A percentile compares a stretch with the other conserved stretches of the same genome.
Conservation (phyloP, 2,888 invertebrate genomes). For the Drosophila pseudotakahashii region DNA sequence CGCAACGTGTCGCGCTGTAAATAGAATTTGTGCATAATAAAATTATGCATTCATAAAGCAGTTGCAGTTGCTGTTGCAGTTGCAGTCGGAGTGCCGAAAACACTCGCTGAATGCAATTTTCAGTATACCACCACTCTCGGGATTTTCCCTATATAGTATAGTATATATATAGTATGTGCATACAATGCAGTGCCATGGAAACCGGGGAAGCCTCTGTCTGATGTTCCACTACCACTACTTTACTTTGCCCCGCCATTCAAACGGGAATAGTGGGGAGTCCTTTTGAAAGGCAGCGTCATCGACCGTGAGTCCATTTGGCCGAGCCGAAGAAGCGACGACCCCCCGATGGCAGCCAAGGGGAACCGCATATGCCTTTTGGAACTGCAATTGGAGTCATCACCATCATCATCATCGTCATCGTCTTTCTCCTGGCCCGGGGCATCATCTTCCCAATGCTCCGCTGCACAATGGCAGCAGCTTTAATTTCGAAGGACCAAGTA, state of each 20-base stretch:
- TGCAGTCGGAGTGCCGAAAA: constrained; percentile 17
- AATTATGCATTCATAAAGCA: constrained; percentile 57
- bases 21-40: constrained; percentile 62
- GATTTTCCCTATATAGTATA: neutral
- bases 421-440: constrained; percentile 1
- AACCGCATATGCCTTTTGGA: constrained; percentile 10
- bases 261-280: constrained; percentile 10
- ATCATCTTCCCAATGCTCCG: neutral
- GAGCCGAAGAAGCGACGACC: constrained; percentile 33
- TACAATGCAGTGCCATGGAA: constrained; percentile 26
- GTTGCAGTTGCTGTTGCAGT: neutral
- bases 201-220: constrained; percentile 20
- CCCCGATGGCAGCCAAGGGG: neutral
- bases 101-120: constrained; percentile 44
- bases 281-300: constrained; percentile 17
- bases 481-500: neutral
- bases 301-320: constrained; percentile 32
- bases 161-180: neutral
- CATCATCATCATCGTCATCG: neutral
- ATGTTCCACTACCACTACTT: constrained; percentile 1
- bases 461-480: constrained; percentile 7
- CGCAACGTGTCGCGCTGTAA: constrained; percentile 44
- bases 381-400: neutral
- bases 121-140: constrained; percentile 5
- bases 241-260: constrained; percentile 10